These are phyloP conservation scores for Paradisaea rubra DNA, from an alignment of 2,113 vertebrate species.

Conservation along the genomic window DNA sequence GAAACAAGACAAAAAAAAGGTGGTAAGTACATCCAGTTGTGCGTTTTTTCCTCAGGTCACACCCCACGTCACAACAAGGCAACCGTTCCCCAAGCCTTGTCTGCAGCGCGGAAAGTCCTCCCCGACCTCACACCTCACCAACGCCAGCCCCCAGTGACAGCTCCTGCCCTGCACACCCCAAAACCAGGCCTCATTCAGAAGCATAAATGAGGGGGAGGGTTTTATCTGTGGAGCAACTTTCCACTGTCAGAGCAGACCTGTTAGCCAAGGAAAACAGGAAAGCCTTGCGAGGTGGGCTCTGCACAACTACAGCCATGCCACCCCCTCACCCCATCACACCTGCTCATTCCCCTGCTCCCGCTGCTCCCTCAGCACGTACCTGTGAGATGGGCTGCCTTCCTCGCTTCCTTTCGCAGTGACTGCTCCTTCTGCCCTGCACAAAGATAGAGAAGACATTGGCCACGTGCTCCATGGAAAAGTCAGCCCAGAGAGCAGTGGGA, in stretches of 20 bases:
- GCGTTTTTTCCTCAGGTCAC: neutral
- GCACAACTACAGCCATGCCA: fast-evolving
- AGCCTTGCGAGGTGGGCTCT: neutral
- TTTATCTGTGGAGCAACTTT: neutral
- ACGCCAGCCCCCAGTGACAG: neutral
- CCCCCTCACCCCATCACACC: too few relatives aligned
- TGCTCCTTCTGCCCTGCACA: slow-evolving; percentile 43
- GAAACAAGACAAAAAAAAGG: neutral
- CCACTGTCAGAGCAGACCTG: fast-evolving
- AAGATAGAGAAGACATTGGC: neutral
- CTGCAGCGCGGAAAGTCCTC: neutral
- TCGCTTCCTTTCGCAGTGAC: neutral
- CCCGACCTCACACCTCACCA: neutral
- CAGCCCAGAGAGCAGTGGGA: neutral
- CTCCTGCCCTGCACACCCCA: neutral
- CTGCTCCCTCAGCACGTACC: slow-evolving; percentile 28
- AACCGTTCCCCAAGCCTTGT: neutral
- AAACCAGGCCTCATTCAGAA: neutral
- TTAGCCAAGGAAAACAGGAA: neutral
- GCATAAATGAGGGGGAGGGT: neutral
- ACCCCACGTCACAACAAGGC: neutral
- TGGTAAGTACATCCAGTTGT: neutral
- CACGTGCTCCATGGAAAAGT: neutral
- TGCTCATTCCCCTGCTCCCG: neutral
- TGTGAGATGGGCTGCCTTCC: slow-evolving; percentile 71